These are phyloP conservation scores for Mesorhabditis spiculigera DNA, from an alignment of 2,888 invertebrate genomes.

Conservation along the genomic window DNA sequence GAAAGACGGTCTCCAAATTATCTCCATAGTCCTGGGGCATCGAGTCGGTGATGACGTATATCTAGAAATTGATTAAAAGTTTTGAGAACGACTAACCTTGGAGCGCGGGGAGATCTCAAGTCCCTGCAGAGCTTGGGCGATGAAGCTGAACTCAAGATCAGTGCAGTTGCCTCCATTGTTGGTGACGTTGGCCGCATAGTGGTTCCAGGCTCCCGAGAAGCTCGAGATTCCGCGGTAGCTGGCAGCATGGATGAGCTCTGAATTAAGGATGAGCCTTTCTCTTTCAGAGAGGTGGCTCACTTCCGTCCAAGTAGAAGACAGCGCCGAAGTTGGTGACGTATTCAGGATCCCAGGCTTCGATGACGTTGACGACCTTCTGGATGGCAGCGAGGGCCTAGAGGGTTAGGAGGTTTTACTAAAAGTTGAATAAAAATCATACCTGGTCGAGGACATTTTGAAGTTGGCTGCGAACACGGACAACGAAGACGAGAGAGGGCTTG, in stretches of 20 bases:
- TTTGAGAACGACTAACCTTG: constrained; percentile 17
- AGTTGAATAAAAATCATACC: constrained; percentile 9
- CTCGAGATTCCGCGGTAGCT: not conserved
- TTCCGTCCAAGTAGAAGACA: constrained; percentile 38
- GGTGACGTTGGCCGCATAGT: not conserved
- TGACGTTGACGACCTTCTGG: constrained; percentile 13
- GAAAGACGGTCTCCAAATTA: constrained; percentile 30
- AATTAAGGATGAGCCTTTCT: not conserved
- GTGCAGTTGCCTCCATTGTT: constrained; percentile 16
- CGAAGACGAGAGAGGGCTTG: constrained; percentile 38
- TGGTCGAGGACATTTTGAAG: constrained; percentile 30
- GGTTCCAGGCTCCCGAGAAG: constrained; percentile 11
- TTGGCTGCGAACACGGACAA: constrained; percentile 28
- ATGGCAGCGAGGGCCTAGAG: constrained; percentile 17
- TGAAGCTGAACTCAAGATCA: constrained; percentile 28
- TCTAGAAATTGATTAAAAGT: constrained; percentile 16
- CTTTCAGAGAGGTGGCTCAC: not conserved
- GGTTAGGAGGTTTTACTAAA: not conserved
- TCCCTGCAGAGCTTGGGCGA: constrained; percentile 9
- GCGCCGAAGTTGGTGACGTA: constrained; percentile 37
- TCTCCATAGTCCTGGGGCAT: constrained; percentile 34
- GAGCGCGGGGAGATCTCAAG: not conserved
- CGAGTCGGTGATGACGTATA: constrained; percentile 48
- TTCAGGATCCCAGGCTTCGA: constrained; percentile 26
- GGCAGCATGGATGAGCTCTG: constrained; percentile 18